Evolutionary conservation across 2,888 invertebrate species (phyloP).

Genomic region (Scaptomyza polygonia): DNA sequence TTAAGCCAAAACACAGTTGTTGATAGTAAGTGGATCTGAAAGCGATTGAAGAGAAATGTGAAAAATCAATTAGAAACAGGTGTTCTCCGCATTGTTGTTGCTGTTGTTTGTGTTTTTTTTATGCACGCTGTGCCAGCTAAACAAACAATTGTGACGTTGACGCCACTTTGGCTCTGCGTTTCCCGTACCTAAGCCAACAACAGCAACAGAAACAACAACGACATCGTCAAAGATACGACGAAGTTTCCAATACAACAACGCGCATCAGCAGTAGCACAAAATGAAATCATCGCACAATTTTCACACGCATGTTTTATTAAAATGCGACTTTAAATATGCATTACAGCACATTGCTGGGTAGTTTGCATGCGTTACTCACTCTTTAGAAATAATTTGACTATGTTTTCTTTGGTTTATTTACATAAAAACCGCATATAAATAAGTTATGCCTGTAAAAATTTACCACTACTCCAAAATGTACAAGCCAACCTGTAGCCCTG

Average conservation of each 20-base stretch:
- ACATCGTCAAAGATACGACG: slow-evolving; percentile 65
- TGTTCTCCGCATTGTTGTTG: slow-evolving; percentile 63
- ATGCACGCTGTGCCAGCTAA: slow-evolving; percentile 47
- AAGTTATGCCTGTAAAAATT: slow-evolving; percentile 69
- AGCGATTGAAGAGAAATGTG: slow-evolving; percentile 54
- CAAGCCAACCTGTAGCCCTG: slow-evolving; percentile 66
- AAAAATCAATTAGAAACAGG: slow-evolving; percentile 82
- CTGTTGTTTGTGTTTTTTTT: slow-evolving; percentile 38
- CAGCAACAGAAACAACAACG: slow-evolving; percentile 47
- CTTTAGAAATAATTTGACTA: slow-evolving; percentile 63
- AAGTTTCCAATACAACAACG: slow-evolving; percentile 79
- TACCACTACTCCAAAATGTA: slow-evolving; percentile 72
- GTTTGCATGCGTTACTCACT: slow-evolving; percentile 59
- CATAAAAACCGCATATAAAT: slow-evolving; percentile 70
- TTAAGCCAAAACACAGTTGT: slow-evolving; percentile 72
- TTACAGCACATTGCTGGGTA: slow-evolving; percentile 1
- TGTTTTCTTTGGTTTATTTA: slow-evolving; percentile 69
- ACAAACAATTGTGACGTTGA: slow-evolving; percentile 67
- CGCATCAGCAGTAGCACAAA: slow-evolving; percentile 67
- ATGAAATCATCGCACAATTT: slow-evolving; percentile 82
- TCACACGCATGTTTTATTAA: slow-evolving; percentile 32
- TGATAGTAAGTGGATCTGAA: slow-evolving; percentile 50
- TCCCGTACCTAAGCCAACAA: slow-evolving; percentile 63
- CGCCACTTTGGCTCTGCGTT: slow-evolving; percentile 52
- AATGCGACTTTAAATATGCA: slow-evolving; percentile 1